Evolutionary conservation across 30 jellyfish, hydroid and myxozoan species (phyloP).

Genomic region (Nemopilema nomurai): DNA sequence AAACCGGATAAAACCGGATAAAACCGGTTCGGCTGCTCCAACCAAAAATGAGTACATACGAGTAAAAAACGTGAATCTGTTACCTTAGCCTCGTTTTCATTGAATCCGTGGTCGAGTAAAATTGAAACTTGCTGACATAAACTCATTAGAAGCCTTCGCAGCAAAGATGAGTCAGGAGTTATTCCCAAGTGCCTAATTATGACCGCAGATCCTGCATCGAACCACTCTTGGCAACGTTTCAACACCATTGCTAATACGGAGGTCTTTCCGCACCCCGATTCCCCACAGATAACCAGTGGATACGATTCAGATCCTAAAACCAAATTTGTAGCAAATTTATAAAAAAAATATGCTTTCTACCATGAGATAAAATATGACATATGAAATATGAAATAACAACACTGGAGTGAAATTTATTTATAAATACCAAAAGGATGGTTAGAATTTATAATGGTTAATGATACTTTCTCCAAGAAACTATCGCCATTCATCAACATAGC

Average conservation of each 20-base stretch:
- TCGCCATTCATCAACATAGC: too few species aligned
- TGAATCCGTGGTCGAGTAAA: conserved; percentile 28
- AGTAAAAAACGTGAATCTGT: too few species aligned
- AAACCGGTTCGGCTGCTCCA: too few species aligned
- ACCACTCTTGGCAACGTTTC: conserved; percentile 42
- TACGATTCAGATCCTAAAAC: conserved; percentile 33
- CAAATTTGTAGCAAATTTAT: not conserved
- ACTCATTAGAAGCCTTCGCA: conserved; percentile 54
- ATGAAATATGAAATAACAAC: too few species aligned
- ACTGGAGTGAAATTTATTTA: too few species aligned
- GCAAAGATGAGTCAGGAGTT: conserved; percentile 73
- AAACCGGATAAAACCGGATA: too few species aligned
- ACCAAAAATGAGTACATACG: too few species aligned
- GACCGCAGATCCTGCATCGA: conserved; percentile 17
- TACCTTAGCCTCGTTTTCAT: conserved; percentile 34
- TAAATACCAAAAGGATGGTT: too few species aligned
- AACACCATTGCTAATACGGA: conserved; percentile 57
- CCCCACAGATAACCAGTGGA: conserved; percentile 75
- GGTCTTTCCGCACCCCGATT: conserved; percentile 82
- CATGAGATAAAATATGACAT: too few species aligned
- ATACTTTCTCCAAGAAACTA: too few species aligned
- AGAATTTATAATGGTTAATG: too few species aligned
- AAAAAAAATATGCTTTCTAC: too few species aligned
- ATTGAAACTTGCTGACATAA: conserved; percentile 63
- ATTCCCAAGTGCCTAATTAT: conserved; percentile 62